Evolutionary conservation across 1,140 invertebrate genomes (phyloP).

Genomic region (Heliconius himera): DNA sequence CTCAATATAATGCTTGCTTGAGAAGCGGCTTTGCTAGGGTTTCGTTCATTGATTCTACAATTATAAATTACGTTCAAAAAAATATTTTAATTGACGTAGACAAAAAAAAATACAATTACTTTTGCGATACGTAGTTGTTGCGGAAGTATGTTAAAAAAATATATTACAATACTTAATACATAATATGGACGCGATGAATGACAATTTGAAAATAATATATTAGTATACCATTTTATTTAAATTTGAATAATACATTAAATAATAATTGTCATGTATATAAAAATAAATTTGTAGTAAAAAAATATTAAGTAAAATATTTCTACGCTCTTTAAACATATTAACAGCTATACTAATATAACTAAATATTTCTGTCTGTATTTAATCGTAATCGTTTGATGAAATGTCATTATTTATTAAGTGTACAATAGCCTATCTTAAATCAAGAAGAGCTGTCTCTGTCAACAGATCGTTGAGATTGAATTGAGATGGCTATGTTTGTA

Average conservation of each 20-base stretch:
- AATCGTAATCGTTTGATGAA: background rate
- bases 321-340: background rate
- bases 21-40: slow-evolving; percentile 18
- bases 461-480: slow-evolving; percentile 8
- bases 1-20: slow-evolving; percentile 22
- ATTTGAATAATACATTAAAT: too few relatives aligned
- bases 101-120: background rate
- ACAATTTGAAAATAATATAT: too few relatives aligned
- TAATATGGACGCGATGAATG: too few relatives aligned
- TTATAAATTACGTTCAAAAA: background rate
- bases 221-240: too few relatives aligned
- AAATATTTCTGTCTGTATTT: background rate
- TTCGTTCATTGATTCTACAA: slow-evolving; percentile 13
- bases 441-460: background rate
- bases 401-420: background rate
- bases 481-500: background rate
- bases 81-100: background rate
- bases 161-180: too few relatives aligned
- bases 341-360: background rate
- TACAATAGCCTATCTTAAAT: slow-evolving; percentile 3
- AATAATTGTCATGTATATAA: too few relatives aligned
- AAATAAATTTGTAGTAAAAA: too few relatives aligned
- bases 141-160: background rate
- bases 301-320: too few relatives aligned
- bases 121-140: background rate